phyloP scores from a whole-genome alignment of 2,888 invertebrate species.

The Flabesymbios commensalis region DNA sequence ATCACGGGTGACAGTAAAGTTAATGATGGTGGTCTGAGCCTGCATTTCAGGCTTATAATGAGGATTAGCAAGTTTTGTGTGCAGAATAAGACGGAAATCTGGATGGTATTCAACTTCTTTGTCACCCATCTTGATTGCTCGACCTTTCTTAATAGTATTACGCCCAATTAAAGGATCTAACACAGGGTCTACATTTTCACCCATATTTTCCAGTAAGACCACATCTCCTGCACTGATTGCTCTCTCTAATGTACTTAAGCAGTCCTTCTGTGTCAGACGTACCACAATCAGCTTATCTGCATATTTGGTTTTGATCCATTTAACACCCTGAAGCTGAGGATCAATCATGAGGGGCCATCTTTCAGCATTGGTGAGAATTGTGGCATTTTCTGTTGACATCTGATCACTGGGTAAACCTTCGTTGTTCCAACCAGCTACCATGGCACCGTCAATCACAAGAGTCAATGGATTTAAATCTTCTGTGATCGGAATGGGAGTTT shows the following conservation, averaged over 20 bases:
- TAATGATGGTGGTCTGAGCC: slow-evolving; percentile 94
- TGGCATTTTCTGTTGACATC: slow-evolving; percentile 97
- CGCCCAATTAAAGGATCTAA: slow-evolving; percentile 87
- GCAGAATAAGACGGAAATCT: slow-evolving; percentile 82
- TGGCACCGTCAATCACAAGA: slow-evolving; percentile 89
- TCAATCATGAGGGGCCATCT: slow-evolving; percentile 98
- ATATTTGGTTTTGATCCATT: slow-evolving; percentile 95
- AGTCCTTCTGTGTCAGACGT: slow-evolving; percentile 88
- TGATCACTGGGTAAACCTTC: slow-evolving; percentile 93
- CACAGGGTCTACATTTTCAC: slow-evolving; percentile 93
- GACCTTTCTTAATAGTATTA: slow-evolving; percentile 93
- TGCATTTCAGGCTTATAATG: slow-evolving; percentile 99
- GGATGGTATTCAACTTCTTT: slow-evolving; percentile 94
- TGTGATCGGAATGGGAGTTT: slow-evolving; percentile 84
- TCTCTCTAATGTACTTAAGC: slow-evolving; percentile 80
- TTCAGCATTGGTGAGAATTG: slow-evolving; percentile 89
- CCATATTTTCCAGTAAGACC: slow-evolving; percentile 90
- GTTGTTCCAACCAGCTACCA: slow-evolving; percentile 94
- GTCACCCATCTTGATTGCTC: slow-evolving; percentile 94
- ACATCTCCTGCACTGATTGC: slow-evolving; percentile 80
- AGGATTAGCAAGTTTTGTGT: slow-evolving; percentile 94
- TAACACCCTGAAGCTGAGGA: slow-evolving; percentile 88
- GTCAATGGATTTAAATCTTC: slow-evolving; percentile 84
- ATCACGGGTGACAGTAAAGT: slow-evolving; percentile 95
- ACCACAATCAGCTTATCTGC: slow-evolving; percentile 80